Conservation (phyloP, 2,797 vertebrate genomes). For the Apodemus agrarius region DNA sequence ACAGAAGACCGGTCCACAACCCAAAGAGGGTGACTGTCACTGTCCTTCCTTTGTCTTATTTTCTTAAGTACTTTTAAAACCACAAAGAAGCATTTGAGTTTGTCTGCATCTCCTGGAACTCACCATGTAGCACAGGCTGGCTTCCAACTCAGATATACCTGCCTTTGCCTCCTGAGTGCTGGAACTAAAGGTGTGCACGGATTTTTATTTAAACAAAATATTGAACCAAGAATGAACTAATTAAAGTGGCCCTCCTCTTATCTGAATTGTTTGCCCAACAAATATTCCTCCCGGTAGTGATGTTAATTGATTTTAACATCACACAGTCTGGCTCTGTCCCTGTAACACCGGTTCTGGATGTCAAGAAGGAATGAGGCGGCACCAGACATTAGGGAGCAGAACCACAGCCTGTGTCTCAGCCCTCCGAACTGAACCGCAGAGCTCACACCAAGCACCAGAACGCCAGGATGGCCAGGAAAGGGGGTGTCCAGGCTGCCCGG, state of each 20-base stretch:
- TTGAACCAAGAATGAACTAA: not conserved
- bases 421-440: not conserved
- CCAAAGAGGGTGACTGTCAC: not conserved
- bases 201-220: slow-evolving; percentile 1
- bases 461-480: no score
- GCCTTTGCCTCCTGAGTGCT: not conserved
- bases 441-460: not conserved
- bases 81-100: not conserved
- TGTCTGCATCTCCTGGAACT: not conserved
- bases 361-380: not conserved
- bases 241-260: not conserved
- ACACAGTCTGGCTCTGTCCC: not conserved
- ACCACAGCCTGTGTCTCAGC: not conserved
- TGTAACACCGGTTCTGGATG: not conserved
- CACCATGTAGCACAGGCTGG: not conserved
- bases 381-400: not conserved
- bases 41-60: not conserved
- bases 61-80: not conserved
- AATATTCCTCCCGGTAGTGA: not conserved
- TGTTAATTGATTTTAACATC: not conserved
- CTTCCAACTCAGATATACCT: not conserved
- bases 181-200: not conserved
- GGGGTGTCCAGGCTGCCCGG: not conserved
- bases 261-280: not conserved
- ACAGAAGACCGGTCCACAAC: not conserved